Base-by-base conservation (phyloP, 2,797 vertebrate species). In the Ataeniobius toweri region DNA sequence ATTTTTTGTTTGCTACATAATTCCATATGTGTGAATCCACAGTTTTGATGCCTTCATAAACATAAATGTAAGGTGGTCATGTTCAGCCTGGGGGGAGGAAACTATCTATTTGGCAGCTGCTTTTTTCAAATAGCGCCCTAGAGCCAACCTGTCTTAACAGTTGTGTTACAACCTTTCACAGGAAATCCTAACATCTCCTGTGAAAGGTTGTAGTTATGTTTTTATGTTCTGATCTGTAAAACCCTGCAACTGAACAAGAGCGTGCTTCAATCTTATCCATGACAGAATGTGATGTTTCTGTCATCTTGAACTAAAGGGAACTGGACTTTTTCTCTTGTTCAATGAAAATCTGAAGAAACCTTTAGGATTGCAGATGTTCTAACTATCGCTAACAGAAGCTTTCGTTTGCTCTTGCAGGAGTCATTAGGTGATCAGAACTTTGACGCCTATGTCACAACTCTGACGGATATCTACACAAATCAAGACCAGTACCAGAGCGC, bases 401-500 rank as follows among this genome's bases (percentile, higher is more conserved):
- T 75, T 81, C 50, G 78, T 6, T 73, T 70, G 86, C 50, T 86
- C 78, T 94, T 90, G 84, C 96, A 99, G 98, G 98, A 99, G 94
- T 97, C 97, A 89, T 97, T 99, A 92, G 98, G 96, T 83, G 98
- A 99, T 95, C 98, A 99, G 96, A 99, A 99, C 96, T 99, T 99
- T 95, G 98, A 99, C 86, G 97, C 97, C 86, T 99, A 99, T 80
- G 98, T 99, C 95, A 99, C 97, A 92, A 99, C 98, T 89, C 95
- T 99, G 92, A 98, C 98, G 91, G 98, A 99, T 92, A 99, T 99
- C 96, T 99, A 99, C 94, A 95, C 97, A 88, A 98, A 97, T 96
- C 97, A 98, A 94, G 98, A 99, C 85, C 98, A 97, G 96, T 99
- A 98, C 96, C 98, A 99, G 96, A 98, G 96, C 93, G 97, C 97